Evolutionary conservation across 2,113 vertebrate species (phyloP).

Genomic region (Dipodomys merriami): DNA sequence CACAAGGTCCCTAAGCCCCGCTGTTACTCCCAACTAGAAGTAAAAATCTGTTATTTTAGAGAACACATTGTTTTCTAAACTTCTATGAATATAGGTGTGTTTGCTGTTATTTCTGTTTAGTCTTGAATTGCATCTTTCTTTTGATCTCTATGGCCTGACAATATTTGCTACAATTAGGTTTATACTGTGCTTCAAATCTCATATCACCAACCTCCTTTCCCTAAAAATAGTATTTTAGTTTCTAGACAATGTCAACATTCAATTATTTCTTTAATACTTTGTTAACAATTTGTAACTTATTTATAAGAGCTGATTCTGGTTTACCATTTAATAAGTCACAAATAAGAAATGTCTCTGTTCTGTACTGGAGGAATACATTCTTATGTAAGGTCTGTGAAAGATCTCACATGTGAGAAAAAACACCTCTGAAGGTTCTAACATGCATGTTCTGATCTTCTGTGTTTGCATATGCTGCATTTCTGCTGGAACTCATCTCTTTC

Average conservation of each 20-base stretch:
- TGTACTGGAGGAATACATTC: not conserved
- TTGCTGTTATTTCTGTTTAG: slow-evolving; percentile 16
- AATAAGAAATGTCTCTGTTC: not conserved
- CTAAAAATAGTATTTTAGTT: slow-evolving; percentile 3
- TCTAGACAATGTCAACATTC: not conserved
- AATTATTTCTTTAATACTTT: not conserved
- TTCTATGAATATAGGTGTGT: slow-evolving; percentile 1
- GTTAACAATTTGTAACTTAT: not conserved
- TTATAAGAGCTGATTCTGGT: slow-evolving; percentile 24
- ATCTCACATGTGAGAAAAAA: too few species aligned
- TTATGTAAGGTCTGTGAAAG: not conserved
- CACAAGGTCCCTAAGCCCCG: slow-evolving; percentile 19
- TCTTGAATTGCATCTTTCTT: slow-evolving; percentile 36
- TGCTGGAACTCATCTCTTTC: not conserved
- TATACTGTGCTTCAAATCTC: slow-evolving; percentile 28
- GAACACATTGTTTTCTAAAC: slow-evolving; percentile 52
- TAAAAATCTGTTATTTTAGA: slow-evolving; percentile 62
- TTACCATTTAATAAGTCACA: slow-evolving; percentile 20
- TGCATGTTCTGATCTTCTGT: not conserved
- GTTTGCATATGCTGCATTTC: not conserved
- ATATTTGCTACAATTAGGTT: slow-evolving; percentile 8
- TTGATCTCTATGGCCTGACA: not conserved
- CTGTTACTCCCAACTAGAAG: slow-evolving; percentile 42
- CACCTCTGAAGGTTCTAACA: not conserved
- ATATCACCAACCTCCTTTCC: not conserved